A percentile compares a stretch with the other conserved stretches of the same genome.
Evolutionary conservation across 2,797 vertebrate genomes (phyloP).

Genomic region (Gephyroberyx darwinii): DNA sequence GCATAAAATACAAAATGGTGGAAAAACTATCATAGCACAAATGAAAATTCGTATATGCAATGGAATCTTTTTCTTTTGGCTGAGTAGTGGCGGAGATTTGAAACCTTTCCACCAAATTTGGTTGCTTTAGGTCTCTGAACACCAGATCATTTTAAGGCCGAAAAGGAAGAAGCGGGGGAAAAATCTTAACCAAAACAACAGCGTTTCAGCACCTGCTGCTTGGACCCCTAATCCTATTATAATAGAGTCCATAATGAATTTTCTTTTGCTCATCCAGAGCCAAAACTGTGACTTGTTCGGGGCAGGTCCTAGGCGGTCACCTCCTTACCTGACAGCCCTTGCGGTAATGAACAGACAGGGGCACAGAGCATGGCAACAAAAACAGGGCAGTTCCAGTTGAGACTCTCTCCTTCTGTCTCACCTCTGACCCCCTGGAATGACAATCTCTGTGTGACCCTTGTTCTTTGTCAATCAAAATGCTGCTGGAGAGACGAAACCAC

Average conservation of each 20-base stretch:
- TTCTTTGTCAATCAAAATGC: constrained; percentile 64
- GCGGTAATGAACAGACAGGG: constrained; percentile 57
- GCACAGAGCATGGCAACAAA: constrained; percentile 40
- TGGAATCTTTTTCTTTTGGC: too few species aligned
- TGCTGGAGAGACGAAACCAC: constrained; percentile 21
- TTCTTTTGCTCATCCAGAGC: constrained; percentile 19
- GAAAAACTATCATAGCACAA: too few species aligned
- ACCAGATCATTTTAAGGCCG: too few species aligned
- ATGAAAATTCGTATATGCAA: too few species aligned
- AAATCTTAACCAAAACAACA: too few species aligned
- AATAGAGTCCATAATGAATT: not conserved
- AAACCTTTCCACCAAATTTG: too few species aligned
- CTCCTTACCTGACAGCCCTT: constrained; percentile 43
- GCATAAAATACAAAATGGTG: too few species aligned
- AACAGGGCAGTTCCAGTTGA: constrained; percentile 50
- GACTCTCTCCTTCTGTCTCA: constrained; percentile 55
- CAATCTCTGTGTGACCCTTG: constrained; percentile 63
- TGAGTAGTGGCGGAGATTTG: too few species aligned
- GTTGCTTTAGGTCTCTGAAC: too few species aligned
- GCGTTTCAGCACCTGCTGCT: too few species aligned
- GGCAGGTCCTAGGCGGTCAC: constrained; percentile 46
- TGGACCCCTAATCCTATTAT: too few species aligned
- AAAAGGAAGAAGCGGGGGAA: too few species aligned
- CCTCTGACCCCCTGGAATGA: constrained; percentile 60
- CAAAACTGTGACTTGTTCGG: constrained; percentile 42